Base-by-base conservation (phyloP, 2,797 vertebrate genomes). In the Podarcis lilfordi region DNA sequence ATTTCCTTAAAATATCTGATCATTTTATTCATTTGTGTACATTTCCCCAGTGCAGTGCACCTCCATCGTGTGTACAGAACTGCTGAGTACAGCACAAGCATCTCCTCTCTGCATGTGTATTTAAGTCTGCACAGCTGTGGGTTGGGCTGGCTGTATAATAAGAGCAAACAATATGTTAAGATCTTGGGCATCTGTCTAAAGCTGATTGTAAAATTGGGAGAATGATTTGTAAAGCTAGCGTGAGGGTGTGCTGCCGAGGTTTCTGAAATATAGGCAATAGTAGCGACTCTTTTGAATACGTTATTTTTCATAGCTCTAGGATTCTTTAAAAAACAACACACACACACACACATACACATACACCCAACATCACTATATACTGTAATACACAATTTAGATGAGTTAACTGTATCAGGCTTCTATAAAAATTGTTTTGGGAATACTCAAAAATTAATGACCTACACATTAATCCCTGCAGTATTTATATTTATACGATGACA, bases 401-500 rank as follows among this genome's bases (percentile, higher is more conserved):
- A 9, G 59, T 84, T 80, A 75, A 86, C 85, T 43, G 17, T 15
- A 64, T 23, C 75, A 32, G 66, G n/a, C 40, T 29, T 68, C 80
- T 61, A 78, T 61, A 35, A 88, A 72, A 76, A 4, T 78, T 87
- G 77, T 89, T 88, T 81, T 88, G 68, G 25, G 10, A 84, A n/a
- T 1, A 81, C 4, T 91, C 84, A 82, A 59, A 79, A 40, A 80
- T 27, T 35, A 21, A 78, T 59, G 3, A 11, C 69, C 45, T 77
- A 77, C 45, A n/a, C 50, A 88, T 90, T 85, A 82, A 85, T 82
- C 85, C 35, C 50, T 76, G 72, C 69, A 85, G 71, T 88, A 81
- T 71, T 85, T 88, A 64, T 88, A 81, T 71, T 85, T 88, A 64
- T 6, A 66, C 10, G 89, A 74, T 25, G 0, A 86, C 86, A 90